Evolutionary conservation across 2,113 vertebrate species (phyloP), one percentile per base, ranked within the genome.

Genomic region (Corythoichthys intestinalis): DNA sequence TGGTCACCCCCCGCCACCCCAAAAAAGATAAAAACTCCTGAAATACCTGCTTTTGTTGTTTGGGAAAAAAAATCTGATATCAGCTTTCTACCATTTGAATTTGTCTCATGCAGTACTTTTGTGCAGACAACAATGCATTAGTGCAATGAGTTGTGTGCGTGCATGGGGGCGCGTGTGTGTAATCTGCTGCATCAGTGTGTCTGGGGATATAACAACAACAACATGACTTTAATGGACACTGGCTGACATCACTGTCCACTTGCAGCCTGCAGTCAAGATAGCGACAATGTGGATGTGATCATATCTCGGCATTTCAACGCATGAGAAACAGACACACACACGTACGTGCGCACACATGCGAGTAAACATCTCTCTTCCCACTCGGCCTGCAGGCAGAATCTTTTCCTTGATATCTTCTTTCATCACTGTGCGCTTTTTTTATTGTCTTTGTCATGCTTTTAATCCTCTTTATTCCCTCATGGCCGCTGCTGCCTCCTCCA

Each of bases 371-470:
- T 47, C 41, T 49, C 47, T 49, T 46, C 44, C 66, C 74, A 75
- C 44, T 77, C 37, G 17, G 75, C 77, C 76, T 44, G 1, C 9
- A 59, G 48, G 17, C 39, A 64, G n/a, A 74, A 65, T 62, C 63
- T 70, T 57, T 13, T 52, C n/a, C 61, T 63, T 4, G 6, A 65
- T 75, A 14, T 41, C 61, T 64, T 53, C 71, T 80, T 79, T 77
- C 71, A 67, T 74, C 67, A 66, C 61, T n/a, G 44, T 56, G 44
- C 67, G 50, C 10, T 41, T 15, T 10, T 12, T 38, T 39, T 67
- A 82, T 83, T 63, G 61, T 47, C 74, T 83, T 62, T 66, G 59
- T 46, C 67, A 77, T 78, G 59, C 63, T 74, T 67, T 82, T 82
- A 77, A 80, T 82, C 85, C 75, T 76, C 56, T 82, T 78, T 80